Evolutionary conservation across 1,140 invertebrate genomes (phyloP), one percentile per base, ranked within the genome.

Genomic region (Hyles vespertilio): DNA sequence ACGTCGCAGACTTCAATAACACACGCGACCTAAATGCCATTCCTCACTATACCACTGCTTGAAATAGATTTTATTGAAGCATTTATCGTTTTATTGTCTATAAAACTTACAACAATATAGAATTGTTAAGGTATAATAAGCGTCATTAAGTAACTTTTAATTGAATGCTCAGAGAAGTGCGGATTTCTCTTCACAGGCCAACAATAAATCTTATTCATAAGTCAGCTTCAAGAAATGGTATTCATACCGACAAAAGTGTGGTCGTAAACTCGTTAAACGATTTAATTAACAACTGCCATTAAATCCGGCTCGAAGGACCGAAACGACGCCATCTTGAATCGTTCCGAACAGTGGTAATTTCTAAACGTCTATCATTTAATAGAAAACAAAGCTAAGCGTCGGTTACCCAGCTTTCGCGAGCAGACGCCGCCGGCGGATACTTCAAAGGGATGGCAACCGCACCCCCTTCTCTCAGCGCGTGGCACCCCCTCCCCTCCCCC

Each of bases 351-450:
- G 68, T 68, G 43, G 68, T 70, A 72, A 75, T 77, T 74, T 65
- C 72, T 67, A 76, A 79, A 74, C 66, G 74, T 84, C 76, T 78
- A 81, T 70, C 66, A 71, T 81, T 80, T 79, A 81, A 81, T 74
- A 70, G 75, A 77, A 84, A 84, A 84, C 79, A 84, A 84, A 84
- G 78, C 79, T 79, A 77, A 79, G 67, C 77, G 75, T 77, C 65
- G 74, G 77, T 80, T 81, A 75, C 69, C 78, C 74, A 75, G 80
- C 80, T 79, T 81, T 84, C 81, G 74, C 72, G 70, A 63, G 73
- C 79, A 81, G 79, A 76, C 77, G 74, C 71, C 77, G 51, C 67
- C 63, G 72, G 74, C 72, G 63, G 70, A 48, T 51, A 82, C 81
- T 77, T 81, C 79, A 82, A 84, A 82, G 81, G 69, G 75, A 76